Evolutionary conservation across 2,113 vertebrate genomes (phyloP), one percentile per base, ranked within the genome.

Genomic region (Hippocampus barbouri): DNA sequence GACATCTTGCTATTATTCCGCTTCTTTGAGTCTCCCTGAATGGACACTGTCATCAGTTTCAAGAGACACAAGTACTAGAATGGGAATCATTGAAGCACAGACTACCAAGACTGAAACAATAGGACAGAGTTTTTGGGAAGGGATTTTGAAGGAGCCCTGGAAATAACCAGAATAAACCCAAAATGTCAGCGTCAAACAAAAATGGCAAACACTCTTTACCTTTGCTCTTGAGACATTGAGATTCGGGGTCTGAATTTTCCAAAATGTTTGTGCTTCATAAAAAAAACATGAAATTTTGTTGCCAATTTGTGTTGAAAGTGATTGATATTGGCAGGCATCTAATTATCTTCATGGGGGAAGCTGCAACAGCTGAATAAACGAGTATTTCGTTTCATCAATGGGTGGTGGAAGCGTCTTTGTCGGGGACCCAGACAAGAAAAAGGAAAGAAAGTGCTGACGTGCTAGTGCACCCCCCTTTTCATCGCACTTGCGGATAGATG

Each of bases 401-500:
- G 15, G 16, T 61, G 7, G 2, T 11, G 10, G 3, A 15, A 66
- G 11, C 23, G n/a, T 66, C 41, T 66, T n/a, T 30, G 43, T 25
- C 23, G 23, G 34, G 77, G 65, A 47, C 66, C 21, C 43, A 69
- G 66, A 75, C 34, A 45, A 41, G 57, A 45, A 56, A 56, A 76
- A 63, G 45, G 43, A 76, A 63, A 45, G 40, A 67, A 53, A 65
- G 56, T 61, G 59, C 59, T 61, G 70, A 56, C 65, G 71, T 68
- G 73, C 64, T 68, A 61, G 64, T 47, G 70, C 15, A 66, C 67
- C 73, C 80, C 59, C 70, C 69, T 51, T 59, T n/a, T 40, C 69
- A 68, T 75, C 68, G 47, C 70, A 69, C 75, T 2, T 69, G 68
- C 80, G 66, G 66, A 90, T 74, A 73, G 85, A 88, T 83, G 70